Evolutionary conservation across 2,113 vertebrate genomes (phyloP).

Genomic region (Pelusios castaneus): DNA sequence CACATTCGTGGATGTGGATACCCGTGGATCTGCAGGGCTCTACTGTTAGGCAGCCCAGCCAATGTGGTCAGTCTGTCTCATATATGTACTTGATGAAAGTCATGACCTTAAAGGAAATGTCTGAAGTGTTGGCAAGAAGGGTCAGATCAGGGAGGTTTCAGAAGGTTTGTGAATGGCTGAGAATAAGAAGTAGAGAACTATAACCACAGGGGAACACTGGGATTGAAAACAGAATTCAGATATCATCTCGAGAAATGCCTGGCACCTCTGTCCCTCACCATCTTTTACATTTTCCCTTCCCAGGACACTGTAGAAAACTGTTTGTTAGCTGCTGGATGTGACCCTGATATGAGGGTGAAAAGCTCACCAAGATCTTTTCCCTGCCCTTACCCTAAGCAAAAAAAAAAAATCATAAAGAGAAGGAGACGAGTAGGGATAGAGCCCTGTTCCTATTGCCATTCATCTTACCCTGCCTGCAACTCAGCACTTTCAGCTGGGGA

Average conservation of each 20-base stretch:
- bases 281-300: neutral
- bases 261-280: accelerated
- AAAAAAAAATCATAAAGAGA: neutral
- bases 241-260: accelerated
- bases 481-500: accelerated
- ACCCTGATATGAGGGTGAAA: accelerated
- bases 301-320: neutral
- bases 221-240: neutral
- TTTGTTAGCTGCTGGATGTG: neutral
- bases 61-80: neutral
- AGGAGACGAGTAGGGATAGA: neutral
- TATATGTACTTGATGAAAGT: neutral
- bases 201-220: neutral
- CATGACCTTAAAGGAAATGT: neutral
- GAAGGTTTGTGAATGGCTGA: neutral
- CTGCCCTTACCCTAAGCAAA: neutral
- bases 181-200: neutral
- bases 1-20: too few relatives aligned
- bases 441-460: neutral
- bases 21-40: too few relatives aligned
- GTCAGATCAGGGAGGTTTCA: neutral
- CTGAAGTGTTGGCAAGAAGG: neutral
- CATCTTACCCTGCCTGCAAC: neutral
- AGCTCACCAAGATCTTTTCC: neutral
- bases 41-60: neutral